These are phyloP conservation scores for Ephestia elutella DNA, from an alignment of 1,140 invertebrate species.

Conservation along the genomic window DNA sequence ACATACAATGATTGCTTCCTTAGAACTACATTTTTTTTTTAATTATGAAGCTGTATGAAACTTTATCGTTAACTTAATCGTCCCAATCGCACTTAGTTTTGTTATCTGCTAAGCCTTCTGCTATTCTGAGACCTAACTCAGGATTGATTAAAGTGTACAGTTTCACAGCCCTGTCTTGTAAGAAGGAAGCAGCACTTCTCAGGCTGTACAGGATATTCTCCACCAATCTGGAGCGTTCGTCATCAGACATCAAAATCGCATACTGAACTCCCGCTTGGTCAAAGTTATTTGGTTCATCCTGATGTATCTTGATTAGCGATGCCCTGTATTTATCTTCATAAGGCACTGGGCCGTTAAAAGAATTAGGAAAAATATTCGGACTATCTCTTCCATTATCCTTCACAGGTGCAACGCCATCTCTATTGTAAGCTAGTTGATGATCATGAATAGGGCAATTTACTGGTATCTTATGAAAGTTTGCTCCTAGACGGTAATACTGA, in stretches of 20 bases:
- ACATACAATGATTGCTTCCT: too few species aligned
- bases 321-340: constrained; percentile 66
- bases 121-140: constrained; percentile 78
- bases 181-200: constrained; percentile 83
- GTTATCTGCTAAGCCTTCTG: constrained; percentile 75
- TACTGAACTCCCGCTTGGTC: constrained; percentile 88
- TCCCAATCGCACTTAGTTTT: constrained; percentile 29
- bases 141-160: constrained; percentile 81
- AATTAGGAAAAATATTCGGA: constrained; percentile 97
- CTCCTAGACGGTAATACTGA: constrained; percentile 89
- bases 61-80: neutral
- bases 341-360: constrained; percentile 86
- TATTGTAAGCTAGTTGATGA: constrained; percentile 82
- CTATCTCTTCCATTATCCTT: constrained; percentile 82
- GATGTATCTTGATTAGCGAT: constrained; percentile 66
- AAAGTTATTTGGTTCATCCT: constrained; percentile 86
- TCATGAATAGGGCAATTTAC: constrained; percentile 91
- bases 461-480: constrained; percentile 90
- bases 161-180: constrained; percentile 85
- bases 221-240: constrained; percentile 82
- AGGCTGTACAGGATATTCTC: constrained; percentile 87
- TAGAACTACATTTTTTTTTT: too few species aligned
- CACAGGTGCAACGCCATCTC: constrained; percentile 85
- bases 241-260: constrained; percentile 83
- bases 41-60: neutral